Base-by-base conservation (phyloP, 2,113 vertebrate genomes). In the Steatornis caripensis region DNA sequence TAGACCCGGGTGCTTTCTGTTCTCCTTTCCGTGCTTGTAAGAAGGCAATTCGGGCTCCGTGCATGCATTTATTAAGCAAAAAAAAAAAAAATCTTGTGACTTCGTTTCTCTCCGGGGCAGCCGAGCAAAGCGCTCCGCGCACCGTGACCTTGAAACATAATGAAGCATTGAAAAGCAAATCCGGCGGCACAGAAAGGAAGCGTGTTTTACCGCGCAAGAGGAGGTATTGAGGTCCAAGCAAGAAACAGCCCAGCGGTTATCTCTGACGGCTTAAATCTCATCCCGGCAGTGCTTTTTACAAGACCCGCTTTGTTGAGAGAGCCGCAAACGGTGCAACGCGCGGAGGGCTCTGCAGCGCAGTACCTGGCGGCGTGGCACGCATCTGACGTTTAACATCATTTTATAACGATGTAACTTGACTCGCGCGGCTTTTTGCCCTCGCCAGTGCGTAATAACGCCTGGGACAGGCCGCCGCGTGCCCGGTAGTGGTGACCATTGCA, bases 91-190 rank as follows among this genome's bases (percentile, higher is more conserved):
- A 70, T 51, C 82, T 74, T 49, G 41, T 83, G 91, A 62, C 66
- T 93, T 26, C 1, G 6, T 77, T 83, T 85, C 91, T 94, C 80
- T 70, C 53, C 75, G 24, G 93, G 61, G 91, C 87, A 53, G 84
- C 27, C 4, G 12, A 84, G 87, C 89, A 72, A 85, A 76, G 58
- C 23, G 91, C 70, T 64, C 34, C 4, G 81, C 90, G 65, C 3
- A 41, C 85, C 5, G 19, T 58, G 96, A 94, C 96, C 95, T 96
- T 62, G 85, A 86, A 77, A 70, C 75, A 96, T 94, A 96, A 96
- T 91, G 90, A 87, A 91, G 90, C 96, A 96, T 94, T 96, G 96
- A 96, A 77, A 92, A 92, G 93, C 87, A 90, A 93, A 94, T 74
- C 90, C 24, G 55, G 75, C 4, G 4, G 54, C 30, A 80, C 84